Evolutionary conservation across 2,888 invertebrate species (phyloP).

Genomic region (Tetanocera ferruginea): DNA sequence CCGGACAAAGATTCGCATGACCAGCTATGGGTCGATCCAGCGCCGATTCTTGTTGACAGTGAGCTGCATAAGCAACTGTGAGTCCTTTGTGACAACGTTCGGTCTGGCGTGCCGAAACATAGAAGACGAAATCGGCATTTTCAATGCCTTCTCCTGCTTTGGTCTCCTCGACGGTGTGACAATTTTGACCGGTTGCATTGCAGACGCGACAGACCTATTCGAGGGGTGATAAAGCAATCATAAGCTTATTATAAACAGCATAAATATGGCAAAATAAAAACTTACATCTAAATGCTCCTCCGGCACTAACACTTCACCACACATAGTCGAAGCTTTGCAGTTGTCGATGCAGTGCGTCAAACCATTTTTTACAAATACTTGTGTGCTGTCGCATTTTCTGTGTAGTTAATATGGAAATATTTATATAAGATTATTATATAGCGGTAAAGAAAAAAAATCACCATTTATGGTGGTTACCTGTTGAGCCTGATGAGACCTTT

Average conservation of each 20-base stretch:
- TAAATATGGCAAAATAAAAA: conserved; percentile 46
- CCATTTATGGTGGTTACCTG: conserved; percentile 73
- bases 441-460: not conserved
- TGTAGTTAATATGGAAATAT: conserved; percentile 51
- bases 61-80: conserved; percentile 97
- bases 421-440: not conserved
- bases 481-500: conserved; percentile 88
- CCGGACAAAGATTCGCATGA: conserved; percentile 97
- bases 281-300: conserved; percentile 93
- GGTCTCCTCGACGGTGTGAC: conserved; percentile 74
- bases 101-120: conserved; percentile 95
- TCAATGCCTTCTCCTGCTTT: conserved; percentile 78
- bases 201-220: conserved; percentile 86
- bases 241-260: not conserved
- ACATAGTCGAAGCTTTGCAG: conserved; percentile 88
- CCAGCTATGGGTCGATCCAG: conserved; percentile 98
- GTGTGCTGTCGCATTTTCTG: conserved; percentile 90
- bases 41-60: conserved; percentile 96
- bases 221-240: not conserved
- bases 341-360: conserved; percentile 89
- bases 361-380: conserved; percentile 87
- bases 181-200: conserved; percentile 88
- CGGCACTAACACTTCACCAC: conserved; percentile 96
- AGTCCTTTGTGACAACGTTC: conserved; percentile 90
- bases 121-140: conserved; percentile 94